Conservation (phyloP, 2,113 vertebrate genomes). For the Baryphthengus martii region DNA sequence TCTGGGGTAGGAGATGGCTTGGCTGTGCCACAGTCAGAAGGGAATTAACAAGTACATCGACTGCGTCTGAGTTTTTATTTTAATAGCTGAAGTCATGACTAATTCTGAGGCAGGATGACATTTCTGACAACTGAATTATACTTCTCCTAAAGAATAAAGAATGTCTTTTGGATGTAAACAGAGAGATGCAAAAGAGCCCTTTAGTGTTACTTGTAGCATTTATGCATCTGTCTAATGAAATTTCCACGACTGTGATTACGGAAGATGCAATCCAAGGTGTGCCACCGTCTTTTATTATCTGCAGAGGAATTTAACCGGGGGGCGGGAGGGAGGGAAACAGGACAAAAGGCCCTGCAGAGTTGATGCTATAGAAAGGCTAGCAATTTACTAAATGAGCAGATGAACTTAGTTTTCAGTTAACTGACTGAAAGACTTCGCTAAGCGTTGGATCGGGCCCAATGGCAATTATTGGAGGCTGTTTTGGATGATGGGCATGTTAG, state of each 20-base stretch:
- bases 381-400: constrained; percentile 66
- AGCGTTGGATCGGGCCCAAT: constrained; percentile 46
- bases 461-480: constrained; percentile 58
- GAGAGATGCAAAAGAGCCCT: constrained; percentile 64
- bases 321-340: not conserved
- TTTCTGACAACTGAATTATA: constrained; percentile 75
- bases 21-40: not conserved
- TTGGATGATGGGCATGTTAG: constrained; percentile 59
- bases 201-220: constrained; percentile 55
- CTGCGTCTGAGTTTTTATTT: constrained; percentile 71
- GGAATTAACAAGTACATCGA: constrained; percentile 33
- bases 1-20: not conserved
- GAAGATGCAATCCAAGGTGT: constrained; percentile 41
- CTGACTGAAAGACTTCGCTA: constrained; percentile 50
- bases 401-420: constrained; percentile 65
- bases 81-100: constrained; percentile 64
- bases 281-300: constrained; percentile 35
- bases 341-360: not conserved
- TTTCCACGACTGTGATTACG: constrained; percentile 31
- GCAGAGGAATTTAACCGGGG: constrained; percentile 22
- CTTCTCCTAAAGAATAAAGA: constrained; percentile 62
- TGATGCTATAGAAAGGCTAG: constrained; percentile 30
- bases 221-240: constrained; percentile 56
- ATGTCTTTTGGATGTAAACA: constrained; percentile 61
- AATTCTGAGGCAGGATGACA: constrained; percentile 64